These are phyloP conservation scores for Drosophila sproati DNA, from an alignment of 1,140 invertebrate genomes.

Conservation along the genomic window DNA sequence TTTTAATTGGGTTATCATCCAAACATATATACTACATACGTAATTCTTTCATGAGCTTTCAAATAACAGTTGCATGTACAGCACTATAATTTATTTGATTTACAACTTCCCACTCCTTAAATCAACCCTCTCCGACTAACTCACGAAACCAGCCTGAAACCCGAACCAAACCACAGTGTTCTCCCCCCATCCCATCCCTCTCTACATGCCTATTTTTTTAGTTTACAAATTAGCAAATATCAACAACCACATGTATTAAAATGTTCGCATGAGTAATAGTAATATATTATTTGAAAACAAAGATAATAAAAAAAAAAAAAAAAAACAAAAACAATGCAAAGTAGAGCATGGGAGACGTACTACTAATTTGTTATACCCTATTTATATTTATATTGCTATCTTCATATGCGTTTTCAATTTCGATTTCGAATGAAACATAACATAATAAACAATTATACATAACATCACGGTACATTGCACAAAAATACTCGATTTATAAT, in stretches of 20 bases:
- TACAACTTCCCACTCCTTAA: conserved; percentile 6
- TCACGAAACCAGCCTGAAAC: background rate
- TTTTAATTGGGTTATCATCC: conserved; percentile 36
- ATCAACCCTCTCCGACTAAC: background rate
- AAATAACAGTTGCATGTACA: conserved; percentile 72
- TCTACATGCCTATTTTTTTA: conserved; percentile 12
- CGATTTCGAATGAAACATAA: conserved; percentile 22
- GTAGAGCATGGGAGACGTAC: conserved; percentile 34
- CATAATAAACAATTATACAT: conserved; percentile 34
- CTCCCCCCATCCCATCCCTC: background rate
- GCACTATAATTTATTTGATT: conserved; percentile 66
- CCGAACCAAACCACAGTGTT: background rate
- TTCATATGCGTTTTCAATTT: conserved; percentile 11
- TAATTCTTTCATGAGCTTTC: conserved; percentile 61
- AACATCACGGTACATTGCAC: conserved; percentile 46
- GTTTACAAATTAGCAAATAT: conserved; percentile 32
- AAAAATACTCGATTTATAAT: conserved; percentile 17
- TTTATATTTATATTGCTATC: conserved; percentile 22
- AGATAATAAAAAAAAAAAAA: conserved; percentile 1
- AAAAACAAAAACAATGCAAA: background rate
- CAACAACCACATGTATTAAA: conserved; percentile 28
- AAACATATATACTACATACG: conserved; percentile 27
- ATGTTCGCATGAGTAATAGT: conserved; percentile 48
- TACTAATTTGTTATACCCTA: conserved; percentile 16
- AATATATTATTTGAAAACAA: conserved; percentile 41